These are phyloP conservation scores for Myotis daubentonii DNA, from an alignment of 2,797 vertebrate species.

Conservation along the genomic window DNA sequence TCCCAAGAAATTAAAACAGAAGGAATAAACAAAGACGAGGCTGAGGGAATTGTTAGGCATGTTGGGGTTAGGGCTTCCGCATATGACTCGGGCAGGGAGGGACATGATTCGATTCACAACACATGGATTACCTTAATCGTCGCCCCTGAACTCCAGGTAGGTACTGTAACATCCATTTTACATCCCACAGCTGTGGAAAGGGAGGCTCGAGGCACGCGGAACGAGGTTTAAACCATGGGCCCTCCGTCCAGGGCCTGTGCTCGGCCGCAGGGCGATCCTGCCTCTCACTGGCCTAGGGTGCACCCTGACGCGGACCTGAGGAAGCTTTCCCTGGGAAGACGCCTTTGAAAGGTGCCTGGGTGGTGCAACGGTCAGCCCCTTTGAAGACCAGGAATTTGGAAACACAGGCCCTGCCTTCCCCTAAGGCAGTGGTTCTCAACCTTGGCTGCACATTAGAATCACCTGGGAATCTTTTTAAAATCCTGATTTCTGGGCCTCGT, in stretches of 20 bases:
- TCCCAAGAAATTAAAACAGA: too few species aligned
- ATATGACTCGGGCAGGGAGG: too few species aligned
- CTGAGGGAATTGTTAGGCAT: too few species aligned
- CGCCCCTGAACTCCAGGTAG: accelerated
- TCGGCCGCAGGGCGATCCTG: accelerated
- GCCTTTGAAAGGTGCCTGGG: background rate
- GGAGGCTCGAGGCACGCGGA: background rate
- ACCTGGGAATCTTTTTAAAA: too few species aligned
- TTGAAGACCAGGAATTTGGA: background rate
- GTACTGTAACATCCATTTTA: background rate
- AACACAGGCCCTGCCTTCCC: background rate
- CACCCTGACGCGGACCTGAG: accelerated
- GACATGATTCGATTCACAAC: background rate
- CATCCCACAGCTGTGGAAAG: background rate
- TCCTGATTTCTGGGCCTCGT: too few species aligned
- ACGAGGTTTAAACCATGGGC: background rate
- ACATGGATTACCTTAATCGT: accelerated
- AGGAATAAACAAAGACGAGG: too few species aligned
- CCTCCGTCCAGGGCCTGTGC: background rate
- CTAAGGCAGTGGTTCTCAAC: too few species aligned
- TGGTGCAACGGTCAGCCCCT: background rate
- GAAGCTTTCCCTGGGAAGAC: accelerated
- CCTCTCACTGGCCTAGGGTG: background rate
- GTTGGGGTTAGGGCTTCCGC: background rate
- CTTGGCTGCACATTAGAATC: too few species aligned